Evolutionary conservation across 37 sponge, comb jelly and placozoan genomes (phyloP).

Genomic region (Chondrilla cf. caribensis): DNA sequence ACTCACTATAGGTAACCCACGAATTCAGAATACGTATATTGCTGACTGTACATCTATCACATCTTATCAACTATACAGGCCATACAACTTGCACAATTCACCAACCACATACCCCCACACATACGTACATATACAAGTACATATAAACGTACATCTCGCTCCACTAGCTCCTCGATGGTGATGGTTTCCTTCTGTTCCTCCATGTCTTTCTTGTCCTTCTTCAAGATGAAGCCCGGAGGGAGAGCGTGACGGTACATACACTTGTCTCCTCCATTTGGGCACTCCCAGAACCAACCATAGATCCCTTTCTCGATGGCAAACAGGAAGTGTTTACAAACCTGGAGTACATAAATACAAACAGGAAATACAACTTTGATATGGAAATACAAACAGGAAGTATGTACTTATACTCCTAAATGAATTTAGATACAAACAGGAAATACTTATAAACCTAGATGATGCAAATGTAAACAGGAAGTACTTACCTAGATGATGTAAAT

Average conservation of each 20-base stretch:
- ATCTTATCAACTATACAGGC: too few species aligned
- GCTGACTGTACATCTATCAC: too few species aligned
- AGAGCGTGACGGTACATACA: conserved; percentile 97
- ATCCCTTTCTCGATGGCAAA: conserved; percentile 94
- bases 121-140: neutral
- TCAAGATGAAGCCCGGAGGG: conserved; percentile 96
- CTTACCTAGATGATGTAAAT: too few species aligned
- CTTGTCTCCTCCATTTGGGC: conserved; percentile 90
- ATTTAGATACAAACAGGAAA: too few species aligned
- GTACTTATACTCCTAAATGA: too few species aligned
- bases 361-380: too few species aligned
- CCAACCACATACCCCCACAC: neutral
- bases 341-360: too few species aligned
- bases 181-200: conserved; percentile 67
- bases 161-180: conserved; percentile 93
- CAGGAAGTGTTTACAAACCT: conserved; percentile 97
- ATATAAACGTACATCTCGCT: conserved; percentile 64
- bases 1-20: neutral
- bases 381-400: too few species aligned
- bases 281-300: conserved; percentile 99
- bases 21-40: neutral
- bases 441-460: too few species aligned
- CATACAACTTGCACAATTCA: neutral
- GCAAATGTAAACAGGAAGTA: too few species aligned
- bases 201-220: conserved; percentile 60